Percentiles rank a stretch among this genome's conserved stretches.
Conservation (phyloP, 2,113 vertebrate genomes). For the Eupsittula cactorum region DNA sequence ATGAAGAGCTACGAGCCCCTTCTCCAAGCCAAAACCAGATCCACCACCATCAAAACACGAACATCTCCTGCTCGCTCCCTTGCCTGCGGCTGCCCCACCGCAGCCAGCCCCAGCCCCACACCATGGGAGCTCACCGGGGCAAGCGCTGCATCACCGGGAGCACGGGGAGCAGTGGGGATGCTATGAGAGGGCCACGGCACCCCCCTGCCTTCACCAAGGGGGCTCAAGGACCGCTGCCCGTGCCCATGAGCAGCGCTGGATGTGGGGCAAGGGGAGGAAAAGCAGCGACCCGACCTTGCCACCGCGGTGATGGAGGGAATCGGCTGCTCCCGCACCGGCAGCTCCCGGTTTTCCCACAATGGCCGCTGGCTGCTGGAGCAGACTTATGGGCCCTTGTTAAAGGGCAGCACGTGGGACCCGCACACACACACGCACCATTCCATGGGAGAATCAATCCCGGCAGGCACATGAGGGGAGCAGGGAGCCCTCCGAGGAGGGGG, state of each 20-base stretch:
- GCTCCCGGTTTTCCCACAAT: background rate
- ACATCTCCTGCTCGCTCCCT: background rate
- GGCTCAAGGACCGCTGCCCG: accelerated
- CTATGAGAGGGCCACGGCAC: accelerated
- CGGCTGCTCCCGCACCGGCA: background rate
- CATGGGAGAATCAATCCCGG: background rate
- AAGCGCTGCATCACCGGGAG: background rate
- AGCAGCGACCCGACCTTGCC: accelerated
- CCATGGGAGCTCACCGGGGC: background rate
- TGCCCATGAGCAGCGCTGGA: accelerated
- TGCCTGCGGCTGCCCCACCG: background rate
- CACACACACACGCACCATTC: background rate
- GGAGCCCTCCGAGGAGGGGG: background rate
- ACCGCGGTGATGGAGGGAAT: background rate
- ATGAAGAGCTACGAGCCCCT: background rate
- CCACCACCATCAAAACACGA: background rate
- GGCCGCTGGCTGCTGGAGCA: constrained; percentile 48
- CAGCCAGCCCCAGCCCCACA: background rate
- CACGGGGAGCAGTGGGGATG: background rate
- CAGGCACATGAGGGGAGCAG: background rate
- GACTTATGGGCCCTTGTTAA: constrained; percentile 25
- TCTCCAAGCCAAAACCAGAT: background rate
- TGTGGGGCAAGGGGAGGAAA: background rate
- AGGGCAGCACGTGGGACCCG: constrained; percentile 20
- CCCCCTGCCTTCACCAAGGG: accelerated